A percentile compares a stretch with the other conserved stretches of the same genome.
Evolutionary conservation across 2,113 vertebrate species (phyloP).

Genomic region (Camelus bactrianus): DNA sequence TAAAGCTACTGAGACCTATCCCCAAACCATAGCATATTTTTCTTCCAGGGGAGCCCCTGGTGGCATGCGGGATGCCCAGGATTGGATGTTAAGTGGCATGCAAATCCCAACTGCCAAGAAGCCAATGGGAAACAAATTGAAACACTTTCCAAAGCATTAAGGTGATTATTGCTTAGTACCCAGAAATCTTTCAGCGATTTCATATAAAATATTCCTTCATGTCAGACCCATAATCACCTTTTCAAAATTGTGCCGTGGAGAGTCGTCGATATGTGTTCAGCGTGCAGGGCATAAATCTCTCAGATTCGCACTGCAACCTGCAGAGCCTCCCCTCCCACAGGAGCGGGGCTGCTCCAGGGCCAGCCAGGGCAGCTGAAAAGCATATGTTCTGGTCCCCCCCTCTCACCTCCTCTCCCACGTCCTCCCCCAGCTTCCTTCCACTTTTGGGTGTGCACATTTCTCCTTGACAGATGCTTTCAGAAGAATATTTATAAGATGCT

Average conservation of each 20-base stretch:
- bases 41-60: not conserved
- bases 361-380: constrained; percentile 89
- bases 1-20: constrained; percentile 47
- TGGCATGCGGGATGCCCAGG: not conserved
- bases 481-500: constrained; percentile 88
- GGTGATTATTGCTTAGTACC: constrained; percentile 89
- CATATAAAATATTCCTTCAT: constrained; percentile 88
- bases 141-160: constrained; percentile 78
- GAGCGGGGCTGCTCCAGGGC: constrained; percentile 76
- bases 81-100: constrained; percentile 22
- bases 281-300: constrained; percentile 92
- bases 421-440: constrained; percentile 61
- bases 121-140: constrained; percentile 78
- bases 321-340: constrained; percentile 84
- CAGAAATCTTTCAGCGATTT: constrained; percentile 88
- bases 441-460: constrained; percentile 85
- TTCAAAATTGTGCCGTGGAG: constrained; percentile 87
- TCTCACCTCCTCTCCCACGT: constrained; percentile 64
- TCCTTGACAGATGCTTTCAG: constrained; percentile 89
- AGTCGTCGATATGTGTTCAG: constrained; percentile 80
- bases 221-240: constrained; percentile 91
- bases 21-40: not conserved
- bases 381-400: constrained; percentile 87
- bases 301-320: constrained; percentile 86
- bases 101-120: constrained; percentile 75